Evolutionary conservation across 1,140 invertebrate genomes (phyloP).

Genomic region (Asbolus verrucosus): DNA sequence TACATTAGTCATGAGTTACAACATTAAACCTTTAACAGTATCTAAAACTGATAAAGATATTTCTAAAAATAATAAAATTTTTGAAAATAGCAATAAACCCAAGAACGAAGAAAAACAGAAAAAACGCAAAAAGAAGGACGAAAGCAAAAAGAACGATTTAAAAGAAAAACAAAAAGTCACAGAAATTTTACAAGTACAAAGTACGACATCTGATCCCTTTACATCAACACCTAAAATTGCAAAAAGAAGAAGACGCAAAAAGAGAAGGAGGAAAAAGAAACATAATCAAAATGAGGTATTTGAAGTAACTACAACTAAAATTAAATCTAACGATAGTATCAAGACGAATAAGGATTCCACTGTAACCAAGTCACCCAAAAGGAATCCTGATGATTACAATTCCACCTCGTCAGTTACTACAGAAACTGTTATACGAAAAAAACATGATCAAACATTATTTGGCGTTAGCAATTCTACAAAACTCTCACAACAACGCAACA

Average conservation of each 20-base stretch:
- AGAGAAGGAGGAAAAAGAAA: conserved; percentile 2
- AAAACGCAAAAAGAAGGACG: neutral
- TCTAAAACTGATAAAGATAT: too few species aligned
- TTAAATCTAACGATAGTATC: too few species aligned
- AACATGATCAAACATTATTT: neutral
- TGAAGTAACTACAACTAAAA: neutral
- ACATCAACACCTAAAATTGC: neutral
- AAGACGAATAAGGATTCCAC: too few species aligned
- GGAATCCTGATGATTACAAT: too few species aligned
- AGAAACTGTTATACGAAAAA: neutral
- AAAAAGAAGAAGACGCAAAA: neutral
- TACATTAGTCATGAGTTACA: too few species aligned
- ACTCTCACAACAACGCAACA: neutral
- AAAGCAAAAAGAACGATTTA: neutral
- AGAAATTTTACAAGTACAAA: neutral
- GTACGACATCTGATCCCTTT: neutral
- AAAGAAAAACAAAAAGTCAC: neutral
- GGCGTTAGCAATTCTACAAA: neutral
- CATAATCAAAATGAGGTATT: neutral
- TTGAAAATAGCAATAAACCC: too few species aligned
- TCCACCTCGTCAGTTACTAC: neutral
- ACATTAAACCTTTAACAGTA: too few species aligned
- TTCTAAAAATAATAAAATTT: neutral
- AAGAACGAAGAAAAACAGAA: neutral
- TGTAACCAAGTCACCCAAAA: too few species aligned